Base-by-base conservation (phyloP, 2,113 vertebrate species). In the Centropristis striata region DNA sequence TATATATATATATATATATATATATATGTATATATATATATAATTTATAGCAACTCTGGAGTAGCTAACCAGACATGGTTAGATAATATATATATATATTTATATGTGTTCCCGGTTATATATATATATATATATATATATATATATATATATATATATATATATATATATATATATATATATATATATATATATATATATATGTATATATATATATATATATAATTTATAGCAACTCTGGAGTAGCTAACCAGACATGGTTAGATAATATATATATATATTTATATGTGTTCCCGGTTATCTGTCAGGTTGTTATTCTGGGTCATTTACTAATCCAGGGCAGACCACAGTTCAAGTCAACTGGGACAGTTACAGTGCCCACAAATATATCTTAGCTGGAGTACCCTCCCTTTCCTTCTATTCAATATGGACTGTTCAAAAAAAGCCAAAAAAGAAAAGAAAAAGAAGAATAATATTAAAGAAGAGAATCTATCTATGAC, bases 321-420 rank as follows among this genome's bases (percentile, higher is more conserved):
- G 41, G 67, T 77, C 71, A 46, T 51, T 51, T 7, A 32, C 53
- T 75, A 75, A 79, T 75, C 41, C 58, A 44, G 42, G 36, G 42
- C 25, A 72, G 42, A 21, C 37, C 32, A 63, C 42, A 32, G 67
- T 46, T 75, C 36, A 51, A 36, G 65, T 68, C 47, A 59, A 25
- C 28, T 46, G 18, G 8, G 27, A 7, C 37, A 37, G 50, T 55
- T 41, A 58, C 47, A 39, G 15, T 8, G 10, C 9, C 36, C 44
- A 23, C 13, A 66, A 41, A 16, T 13, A 37, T 37, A 51, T 49
- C 16, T 51, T 4, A 64, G 21, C 41, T 15, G 1, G 8, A 23
- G 65, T 8, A 0, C 21, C 23, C 36, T n/a, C 23, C 23, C 32
- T 32, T 32, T 15, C 23, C 13, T 5, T 10, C 16, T 54, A 6